Evolutionary conservation across 2,797 vertebrate species (phyloP), one percentile per base, ranked within the genome.

Genomic region (Neosilurus mollespiculum): DNA sequence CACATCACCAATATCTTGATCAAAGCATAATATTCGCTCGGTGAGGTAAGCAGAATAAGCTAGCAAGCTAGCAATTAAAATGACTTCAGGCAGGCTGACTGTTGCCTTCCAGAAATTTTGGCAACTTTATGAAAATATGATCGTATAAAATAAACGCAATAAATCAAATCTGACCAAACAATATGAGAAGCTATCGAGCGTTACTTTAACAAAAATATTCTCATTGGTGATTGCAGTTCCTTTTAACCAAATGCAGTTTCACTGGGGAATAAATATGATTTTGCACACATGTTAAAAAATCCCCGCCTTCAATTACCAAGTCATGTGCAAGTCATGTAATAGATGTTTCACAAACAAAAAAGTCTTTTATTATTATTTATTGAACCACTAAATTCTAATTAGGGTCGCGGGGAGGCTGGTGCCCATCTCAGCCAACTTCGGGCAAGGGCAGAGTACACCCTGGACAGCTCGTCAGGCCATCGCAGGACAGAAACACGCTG

Each of bases 1-100:
- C 61, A 79, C 61, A 20, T 65, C 61, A 51, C 77, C 77, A 79
- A 79, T 65, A 53, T 51, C 14, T 65, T 79, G 77, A 79, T 79
- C 77, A 79, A 79, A 79, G 77, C 77, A 51, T 26, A 65, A 65
- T 4, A 79, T 79, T 65, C 61, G 53, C 77, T 53, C 22, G 24
- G 61, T 65, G 43, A 20, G 49, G 43, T 51, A 64, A 79, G 77
- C 61, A 51, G 61, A 53, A 16, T 64, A 64, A 51, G 61, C 77
- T 62, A 78, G 77, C 4, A 9, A 65, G 43, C 16, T 53, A 53
- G 20, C 75, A 43, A 77, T 77, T 61, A 65, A 78, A 78, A 59
- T 26, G 37, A 59, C 54, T 75, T 75, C 43, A 75, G 72, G 53
- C 30, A 75, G 54, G 18, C 54, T 59, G 73, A 76, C 64, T 78